Conservation (phyloP, 2,888 invertebrate genomes). For the Blomia tropicalis region DNA sequence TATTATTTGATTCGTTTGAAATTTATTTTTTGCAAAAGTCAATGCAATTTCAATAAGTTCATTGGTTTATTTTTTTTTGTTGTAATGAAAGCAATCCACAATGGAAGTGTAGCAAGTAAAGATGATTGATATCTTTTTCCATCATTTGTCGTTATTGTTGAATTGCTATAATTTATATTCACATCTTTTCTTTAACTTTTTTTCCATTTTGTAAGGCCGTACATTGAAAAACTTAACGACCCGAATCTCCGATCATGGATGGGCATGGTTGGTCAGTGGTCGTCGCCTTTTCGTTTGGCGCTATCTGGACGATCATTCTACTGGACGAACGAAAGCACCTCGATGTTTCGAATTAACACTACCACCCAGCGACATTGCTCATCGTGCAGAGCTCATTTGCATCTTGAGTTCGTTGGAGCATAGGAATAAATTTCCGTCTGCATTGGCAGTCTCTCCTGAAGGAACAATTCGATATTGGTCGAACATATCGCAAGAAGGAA, state of each 20-base stretch:
- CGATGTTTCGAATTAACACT: slow-evolving; percentile 51
- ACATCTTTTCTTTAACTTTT: background rate
- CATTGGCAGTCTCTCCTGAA: slow-evolving; percentile 81
- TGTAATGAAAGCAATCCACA: too few species aligned
- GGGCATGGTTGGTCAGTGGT: slow-evolving; percentile 72
- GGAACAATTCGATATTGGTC: slow-evolving; percentile 85
- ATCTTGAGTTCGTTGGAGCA: slow-evolving; percentile 53
- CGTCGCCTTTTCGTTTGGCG: slow-evolving; percentile 67
- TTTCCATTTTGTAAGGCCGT: background rate
- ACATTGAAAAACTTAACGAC: slow-evolving; percentile 40
- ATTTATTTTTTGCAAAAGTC: background rate
- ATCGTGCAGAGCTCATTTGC: slow-evolving; percentile 44
- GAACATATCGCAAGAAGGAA: slow-evolving; percentile 68
- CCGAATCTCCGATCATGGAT: slow-evolving; percentile 50
- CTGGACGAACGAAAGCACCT: background rate
- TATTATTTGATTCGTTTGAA: too few species aligned
- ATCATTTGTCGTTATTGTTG: too few species aligned
- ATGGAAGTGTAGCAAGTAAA: too few species aligned
- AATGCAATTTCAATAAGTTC: background rate
- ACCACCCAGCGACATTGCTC: slow-evolving; percentile 79
- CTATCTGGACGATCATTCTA: slow-evolving; percentile 31
- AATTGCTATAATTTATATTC: background rate
- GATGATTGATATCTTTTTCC: too few species aligned
- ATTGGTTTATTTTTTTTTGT: background rate
- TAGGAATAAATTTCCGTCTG: slow-evolving; percentile 48